Evolutionary conservation across 2,888 invertebrate genomes (phyloP), one percentile per base, ranked within the genome.

Genomic region (Ormyrus rosae): DNA sequence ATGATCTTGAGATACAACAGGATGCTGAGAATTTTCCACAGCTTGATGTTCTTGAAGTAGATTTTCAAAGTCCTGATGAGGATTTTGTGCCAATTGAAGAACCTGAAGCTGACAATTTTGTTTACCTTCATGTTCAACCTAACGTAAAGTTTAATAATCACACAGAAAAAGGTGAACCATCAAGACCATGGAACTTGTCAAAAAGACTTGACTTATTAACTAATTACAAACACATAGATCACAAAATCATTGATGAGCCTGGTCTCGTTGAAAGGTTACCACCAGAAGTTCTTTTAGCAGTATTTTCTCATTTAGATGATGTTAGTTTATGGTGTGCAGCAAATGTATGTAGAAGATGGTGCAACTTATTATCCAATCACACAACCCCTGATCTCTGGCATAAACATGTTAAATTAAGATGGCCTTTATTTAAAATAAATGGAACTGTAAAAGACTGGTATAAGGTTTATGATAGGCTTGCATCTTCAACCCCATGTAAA

Each of bases 241-340:
- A 89, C 63, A 90, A 90, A 72, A 86, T 89, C 4, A 83, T 87
- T 60, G 88, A 86, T 67, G 93, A 94, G 6, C 93, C 93, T 5
- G 94, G 94, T 0, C 89, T 95, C 0, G 93, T 95, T 6, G 94
- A 95, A 86, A 93, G 94, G 83, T 89, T 96, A 76, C 96, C 96
- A 19, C 94, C 95, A 73, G 95, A 96, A 93, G 96, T 98, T 84
- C 92, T 98, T 88, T 93, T 98, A 71, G 94, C 95, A 83, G 96
- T 98, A 82, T 98, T 98, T 91, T 95, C 95, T 71, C 96, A 96
- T 91, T 92, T 98, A 87, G 98, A 98, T 89, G 98, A 98, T 91
- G 93, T 98, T 88, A 97, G 98, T 0, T 92, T 98, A 86, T 96
- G 97, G 94, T 96, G 96, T 87, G 96, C 96, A 79, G 95, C 96